phyloP scores from a whole-genome alignment of 2,888 invertebrate genomes.

The Lycaena phlaeas region DNA sequence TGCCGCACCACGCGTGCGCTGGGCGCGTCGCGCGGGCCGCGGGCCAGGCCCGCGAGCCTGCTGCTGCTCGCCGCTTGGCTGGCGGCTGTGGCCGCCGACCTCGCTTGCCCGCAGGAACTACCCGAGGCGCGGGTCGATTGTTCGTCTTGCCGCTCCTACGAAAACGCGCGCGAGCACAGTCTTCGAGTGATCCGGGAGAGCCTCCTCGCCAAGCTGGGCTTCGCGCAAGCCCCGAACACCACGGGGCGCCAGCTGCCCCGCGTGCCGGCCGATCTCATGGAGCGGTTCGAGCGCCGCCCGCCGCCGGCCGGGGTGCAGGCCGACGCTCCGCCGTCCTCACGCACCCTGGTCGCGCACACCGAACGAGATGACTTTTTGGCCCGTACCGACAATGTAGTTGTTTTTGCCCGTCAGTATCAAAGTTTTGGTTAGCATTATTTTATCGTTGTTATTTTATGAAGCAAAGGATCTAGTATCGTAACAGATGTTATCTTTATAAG shows the following conservation, averaged over 20 bases:
- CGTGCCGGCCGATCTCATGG: constrained; percentile 72
- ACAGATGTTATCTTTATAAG: constrained; percentile 20
- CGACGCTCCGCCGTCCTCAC: constrained; percentile 69
- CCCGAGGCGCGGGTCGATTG: constrained; percentile 51
- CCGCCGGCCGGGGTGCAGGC: constrained; percentile 74
- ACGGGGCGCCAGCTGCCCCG: constrained; percentile 71
- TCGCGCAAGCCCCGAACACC: constrained; percentile 76
- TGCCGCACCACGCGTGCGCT: constrained; percentile 72
- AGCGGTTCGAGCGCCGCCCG: constrained; percentile 62
- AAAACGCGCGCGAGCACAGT: constrained; percentile 74
- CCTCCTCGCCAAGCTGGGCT: constrained; percentile 75
- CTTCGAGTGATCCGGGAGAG: constrained; percentile 77
- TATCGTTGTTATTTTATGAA: not conserved
- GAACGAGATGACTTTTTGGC: constrained; percentile 79
- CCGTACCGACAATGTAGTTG: constrained; percentile 77
- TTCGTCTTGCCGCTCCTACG: constrained; percentile 69
- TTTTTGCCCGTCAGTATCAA: constrained; percentile 77
- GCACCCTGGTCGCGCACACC: constrained; percentile 67
- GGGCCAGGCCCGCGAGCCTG: constrained; percentile 73
- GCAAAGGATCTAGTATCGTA: constrained; percentile 38
- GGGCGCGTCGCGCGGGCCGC: constrained; percentile 72
- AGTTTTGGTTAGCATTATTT: not conserved
- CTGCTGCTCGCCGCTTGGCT: constrained; percentile 68
- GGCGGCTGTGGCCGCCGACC: constrained; percentile 55
- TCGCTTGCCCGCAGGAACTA: constrained; percentile 50